A percentile compares a stretch with the other conserved stretches of the same genome.
Conservation (phyloP, 2,888 invertebrate genomes). For the Macrophya annulata region DNA sequence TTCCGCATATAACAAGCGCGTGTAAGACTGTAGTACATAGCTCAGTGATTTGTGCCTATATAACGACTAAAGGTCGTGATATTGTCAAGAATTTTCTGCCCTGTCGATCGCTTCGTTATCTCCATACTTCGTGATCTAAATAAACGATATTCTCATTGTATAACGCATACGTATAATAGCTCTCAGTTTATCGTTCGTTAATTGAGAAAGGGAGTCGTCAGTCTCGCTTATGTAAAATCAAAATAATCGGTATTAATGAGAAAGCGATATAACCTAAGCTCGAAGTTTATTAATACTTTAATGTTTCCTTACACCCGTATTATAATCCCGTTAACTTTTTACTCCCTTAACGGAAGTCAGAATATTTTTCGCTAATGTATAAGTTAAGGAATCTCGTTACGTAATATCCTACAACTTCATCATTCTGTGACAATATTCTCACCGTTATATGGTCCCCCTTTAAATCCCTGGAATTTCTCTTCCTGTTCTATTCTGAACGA, state of each 20-base stretch:
- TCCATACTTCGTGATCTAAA: neutral
- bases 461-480: neutral
- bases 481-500: neutral
- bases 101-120: conserved; percentile 23
- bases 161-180: neutral
- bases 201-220: neutral
- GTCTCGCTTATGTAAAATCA: no score
- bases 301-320: no score
- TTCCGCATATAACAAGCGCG: conserved; percentile 23
- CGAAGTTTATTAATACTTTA: neutral
- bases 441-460: neutral
- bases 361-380: neutral
- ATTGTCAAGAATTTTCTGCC: neutral
- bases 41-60: conserved; percentile 32
- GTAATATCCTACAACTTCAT: neutral
- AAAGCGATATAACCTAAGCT: neutral
- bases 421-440: conserved; percentile 3
- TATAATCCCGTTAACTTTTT: conserved; percentile 5
- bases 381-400: conserved; percentile 11
- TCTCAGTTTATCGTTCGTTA: neutral
- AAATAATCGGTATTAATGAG: neutral
- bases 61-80: neutral
- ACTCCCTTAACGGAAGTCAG: neutral
- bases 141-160: neutral
- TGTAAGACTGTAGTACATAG: conserved; percentile 11